Conservation (phyloP, 2,797 vertebrate species). For the Tokudaia tokunoshimensis region DNA sequence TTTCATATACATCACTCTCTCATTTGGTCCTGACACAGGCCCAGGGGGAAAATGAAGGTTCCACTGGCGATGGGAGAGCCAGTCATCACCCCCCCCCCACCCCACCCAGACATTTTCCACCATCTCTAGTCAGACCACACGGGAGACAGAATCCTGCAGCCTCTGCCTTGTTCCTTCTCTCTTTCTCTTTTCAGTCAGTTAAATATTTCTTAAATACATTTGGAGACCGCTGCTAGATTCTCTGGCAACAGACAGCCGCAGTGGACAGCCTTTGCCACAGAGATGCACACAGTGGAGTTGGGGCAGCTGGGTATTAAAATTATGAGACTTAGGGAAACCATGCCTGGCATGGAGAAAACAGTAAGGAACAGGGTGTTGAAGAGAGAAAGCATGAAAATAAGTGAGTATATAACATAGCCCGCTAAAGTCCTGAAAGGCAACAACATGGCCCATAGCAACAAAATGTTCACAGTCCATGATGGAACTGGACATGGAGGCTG, state of each 20-base stretch:
- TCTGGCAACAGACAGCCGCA: conserved; percentile 16
- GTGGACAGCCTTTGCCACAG: not conserved
- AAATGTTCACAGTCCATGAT: not conserved
- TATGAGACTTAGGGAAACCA: not conserved
- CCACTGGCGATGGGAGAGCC: not conserved
- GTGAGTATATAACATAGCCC: not conserved
- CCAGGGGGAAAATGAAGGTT: not conserved
- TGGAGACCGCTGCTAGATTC: not conserved
- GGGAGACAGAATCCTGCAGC: conserved; percentile 11
- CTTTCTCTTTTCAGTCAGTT: not conserved
- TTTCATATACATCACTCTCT: not conserved
- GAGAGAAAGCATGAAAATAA: not conserved
- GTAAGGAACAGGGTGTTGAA: not conserved
- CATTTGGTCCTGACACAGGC: conserved; percentile 26
- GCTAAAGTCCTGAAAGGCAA: conserved; percentile 11
- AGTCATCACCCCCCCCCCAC: not conserved
- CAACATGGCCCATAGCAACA: not conserved
- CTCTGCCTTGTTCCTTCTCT: conserved; percentile 13
- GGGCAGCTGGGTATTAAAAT: not conserved
- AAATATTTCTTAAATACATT: not conserved
- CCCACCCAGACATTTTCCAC: not conserved
- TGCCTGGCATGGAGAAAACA: not conserved
- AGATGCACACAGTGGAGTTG: not conserved
- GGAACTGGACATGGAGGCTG: not conserved
- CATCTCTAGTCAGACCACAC: conserved; percentile 33